Evolutionary conservation across 2,113 vertebrate species (phyloP).

Genomic region (Vanacampus margaritifer): DNA sequence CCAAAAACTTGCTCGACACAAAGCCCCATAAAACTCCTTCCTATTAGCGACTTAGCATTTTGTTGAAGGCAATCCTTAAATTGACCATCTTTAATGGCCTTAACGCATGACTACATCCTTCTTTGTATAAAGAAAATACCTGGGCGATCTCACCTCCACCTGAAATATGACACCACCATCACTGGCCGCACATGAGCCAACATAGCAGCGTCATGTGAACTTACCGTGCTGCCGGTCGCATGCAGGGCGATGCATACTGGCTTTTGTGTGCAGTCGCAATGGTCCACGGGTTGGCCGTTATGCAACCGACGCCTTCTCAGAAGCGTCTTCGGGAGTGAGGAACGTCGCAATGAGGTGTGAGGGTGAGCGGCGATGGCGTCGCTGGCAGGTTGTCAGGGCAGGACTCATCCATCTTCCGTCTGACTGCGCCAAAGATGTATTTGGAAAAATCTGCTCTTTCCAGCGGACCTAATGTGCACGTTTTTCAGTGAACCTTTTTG

Average conservation of each 20-base stretch:
- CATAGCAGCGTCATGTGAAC: constrained; percentile 42
- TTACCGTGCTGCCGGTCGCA: constrained; percentile 11
- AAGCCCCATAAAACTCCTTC: too few species aligned
- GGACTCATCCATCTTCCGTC: background rate
- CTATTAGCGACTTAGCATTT: too few species aligned
- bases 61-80: background rate
- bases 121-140: background rate
- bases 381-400: constrained; percentile 30
- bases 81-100: constrained; percentile 1
- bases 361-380: constrained; percentile 29
- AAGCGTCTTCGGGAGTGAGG: constrained; percentile 45
- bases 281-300: constrained; percentile 40
- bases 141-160: constrained; percentile 19
- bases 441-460: background rate
- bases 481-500: background rate
- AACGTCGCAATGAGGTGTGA: constrained; percentile 61
- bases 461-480: background rate
- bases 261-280: constrained; percentile 51
- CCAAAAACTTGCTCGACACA: background rate
- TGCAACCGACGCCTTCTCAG: constrained; percentile 55
- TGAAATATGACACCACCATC: constrained; percentile 35
- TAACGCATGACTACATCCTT: background rate
- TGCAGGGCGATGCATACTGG: constrained; percentile 32
- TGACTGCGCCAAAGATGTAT: background rate
- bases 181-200: constrained; percentile 20